Base-by-base conservation (phyloP, 2,797 vertebrate species). In the Tadarida brasiliensis region DNA sequence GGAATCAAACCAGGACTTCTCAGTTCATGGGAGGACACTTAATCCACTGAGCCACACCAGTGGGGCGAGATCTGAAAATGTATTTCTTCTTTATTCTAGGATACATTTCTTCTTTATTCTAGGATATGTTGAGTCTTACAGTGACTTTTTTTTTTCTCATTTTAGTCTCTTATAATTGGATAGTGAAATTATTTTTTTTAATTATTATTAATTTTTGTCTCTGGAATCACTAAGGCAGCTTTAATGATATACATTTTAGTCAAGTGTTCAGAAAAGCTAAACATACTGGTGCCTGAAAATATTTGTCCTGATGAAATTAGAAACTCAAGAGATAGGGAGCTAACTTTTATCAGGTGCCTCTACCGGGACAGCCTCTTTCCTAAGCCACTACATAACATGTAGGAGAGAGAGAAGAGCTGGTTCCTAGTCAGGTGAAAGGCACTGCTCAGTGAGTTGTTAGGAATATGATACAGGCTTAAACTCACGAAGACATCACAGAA, bases 21-120 rank as follows among this genome's bases (percentile, higher is more conserved):
- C 39, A 44, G 39, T 44, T 44, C 39, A 44, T 44, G 39, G 39
- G 7, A 44, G 7, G 39, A 44, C 39, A 44, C 39, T 44, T 44
- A 44, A 44, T 44, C 7, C 39, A 44, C 39, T 44, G 39, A 44
- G 39, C 39, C 39, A 44, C 39, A 44, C 39, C 39, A 44, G 39
- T 44, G 39, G 39, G 7, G 39, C 39, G 39, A 89, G 33, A 77
- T 57, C 39, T 92, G 61, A 61, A 93, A 74, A 47, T 86, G 71
- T 76, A 67, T n/a, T n/a, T n/a, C n/a, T n/a, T n/a, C n/a, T n/a
- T n/a, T 90, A 59, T 81, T 84, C 92, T 94, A 92, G 95, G 28
- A 61, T 9, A 49, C n/a, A 67, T 57, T 93, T 87, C 47, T 96
- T 88, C 71, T 94, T 88, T 68, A 96, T 90, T 61, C 63, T 86